These are phyloP conservation scores for Chaetops frenatus DNA, from an alignment of 2,113 vertebrate genomes.

Conservation along the genomic window DNA sequence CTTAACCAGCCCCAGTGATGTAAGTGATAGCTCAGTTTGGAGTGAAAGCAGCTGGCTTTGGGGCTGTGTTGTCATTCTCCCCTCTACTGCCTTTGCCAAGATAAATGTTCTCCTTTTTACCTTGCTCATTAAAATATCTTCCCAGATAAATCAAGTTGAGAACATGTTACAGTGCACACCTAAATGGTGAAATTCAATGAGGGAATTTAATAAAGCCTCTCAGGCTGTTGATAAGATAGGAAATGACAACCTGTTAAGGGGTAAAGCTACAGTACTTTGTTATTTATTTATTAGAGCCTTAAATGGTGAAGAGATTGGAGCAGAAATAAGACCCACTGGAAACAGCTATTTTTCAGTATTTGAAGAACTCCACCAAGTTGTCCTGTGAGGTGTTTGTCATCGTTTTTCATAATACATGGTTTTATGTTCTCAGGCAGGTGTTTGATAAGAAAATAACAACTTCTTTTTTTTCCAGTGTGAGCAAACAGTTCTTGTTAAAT, in stretches of 20 bases:
- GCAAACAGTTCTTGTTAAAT: neutral
- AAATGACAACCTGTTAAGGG: neutral
- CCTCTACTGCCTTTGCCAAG: neutral
- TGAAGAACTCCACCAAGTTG: neutral
- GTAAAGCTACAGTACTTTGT: neutral
- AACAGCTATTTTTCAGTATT: neutral
- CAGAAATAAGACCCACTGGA: neutral
- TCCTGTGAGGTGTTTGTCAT: neutral
- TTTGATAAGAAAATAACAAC: neutral
- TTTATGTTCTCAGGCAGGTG: neutral
- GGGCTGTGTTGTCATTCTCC: neutral
- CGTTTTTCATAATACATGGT: neutral
- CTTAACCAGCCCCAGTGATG: neutral
- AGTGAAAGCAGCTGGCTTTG: slow-evolving; percentile 25
- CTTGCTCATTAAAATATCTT: neutral
- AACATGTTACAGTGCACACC: neutral
- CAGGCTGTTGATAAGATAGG: neutral
- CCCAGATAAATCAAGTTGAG: neutral
- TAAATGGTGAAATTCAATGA: neutral
- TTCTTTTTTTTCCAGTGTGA: neutral
- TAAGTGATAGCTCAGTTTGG: neutral
- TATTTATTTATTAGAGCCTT: neutral
- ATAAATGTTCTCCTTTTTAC: slow-evolving; percentile 14
- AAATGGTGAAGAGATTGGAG: neutral
- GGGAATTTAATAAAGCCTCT: neutral